These are phyloP conservation scores for Denticeps clupeoides DNA, from an alignment of 2,797 vertebrate genomes.

Conservation along the genomic window DNA sequence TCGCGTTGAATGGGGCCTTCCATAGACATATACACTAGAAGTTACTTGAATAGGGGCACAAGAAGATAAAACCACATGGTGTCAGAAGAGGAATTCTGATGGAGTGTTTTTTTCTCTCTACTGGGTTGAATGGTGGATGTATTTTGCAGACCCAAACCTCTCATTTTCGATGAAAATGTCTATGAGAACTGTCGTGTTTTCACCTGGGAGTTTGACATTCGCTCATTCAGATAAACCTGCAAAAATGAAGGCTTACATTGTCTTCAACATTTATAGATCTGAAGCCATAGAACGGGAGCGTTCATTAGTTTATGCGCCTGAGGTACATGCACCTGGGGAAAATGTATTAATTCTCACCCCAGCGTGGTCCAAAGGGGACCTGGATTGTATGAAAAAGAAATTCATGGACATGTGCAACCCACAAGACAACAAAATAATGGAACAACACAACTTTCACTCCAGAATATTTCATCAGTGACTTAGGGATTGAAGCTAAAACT, in stretches of 20 bases:
- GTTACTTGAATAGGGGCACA: too few species aligned
- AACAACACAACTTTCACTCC: constrained; percentile 20
- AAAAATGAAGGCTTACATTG: constrained; percentile 12
- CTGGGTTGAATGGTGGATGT: constrained; percentile 11
- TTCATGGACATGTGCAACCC: constrained; percentile 18
- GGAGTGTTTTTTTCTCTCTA: too few species aligned
- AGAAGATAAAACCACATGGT: too few species aligned
- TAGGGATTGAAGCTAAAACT: constrained; percentile 21
- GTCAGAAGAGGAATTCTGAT: too few species aligned
- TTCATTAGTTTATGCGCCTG: constrained; percentile 17
- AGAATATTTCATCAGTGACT: constrained; percentile 12
- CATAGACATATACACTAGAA: too few species aligned
- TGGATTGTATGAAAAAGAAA: constrained; percentile 14
- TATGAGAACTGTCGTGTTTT: constrained; percentile 11
- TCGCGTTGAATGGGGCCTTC: too few species aligned
- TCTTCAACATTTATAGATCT: constrained; percentile 19
- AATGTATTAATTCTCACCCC: not conserved
- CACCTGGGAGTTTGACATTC: constrained; percentile 8
- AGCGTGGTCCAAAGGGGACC: constrained; percentile 12
- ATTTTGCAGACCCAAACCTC: constrained; percentile 13
- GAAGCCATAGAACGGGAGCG: constrained; percentile 15
- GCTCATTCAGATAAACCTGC: constrained; percentile 1
- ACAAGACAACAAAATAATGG: constrained; percentile 18
- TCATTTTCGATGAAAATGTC: constrained; percentile 3
- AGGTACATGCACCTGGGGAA: not conserved